Base-by-base conservation (phyloP, 2,113 vertebrate genomes). In the Oxyruncus cristatus region DNA sequence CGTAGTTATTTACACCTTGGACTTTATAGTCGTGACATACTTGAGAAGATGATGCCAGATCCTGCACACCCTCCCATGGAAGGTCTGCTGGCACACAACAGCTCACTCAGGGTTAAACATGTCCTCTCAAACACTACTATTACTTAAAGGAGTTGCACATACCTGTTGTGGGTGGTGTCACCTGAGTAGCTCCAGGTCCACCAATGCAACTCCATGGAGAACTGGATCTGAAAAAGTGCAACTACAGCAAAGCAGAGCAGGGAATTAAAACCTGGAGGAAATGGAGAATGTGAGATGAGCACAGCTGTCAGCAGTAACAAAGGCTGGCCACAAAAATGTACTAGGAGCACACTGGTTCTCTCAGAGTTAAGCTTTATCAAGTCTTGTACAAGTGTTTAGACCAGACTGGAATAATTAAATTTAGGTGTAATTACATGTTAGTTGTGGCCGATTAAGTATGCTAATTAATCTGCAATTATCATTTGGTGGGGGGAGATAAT, bases 391-490 rank as follows among this genome's bases (percentile, higher is more conserved):
- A 77, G 61, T 86, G 85, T 59, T 94, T 81, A 83, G 72, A 83
- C 37, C 47, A 80, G 72, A 61, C 56, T 72, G 82, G 44, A 91
- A 78, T 92, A 96, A 95, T 91, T 92, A 88, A 80, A 94, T 95
- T 59, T 74, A 84, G 44, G 52, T 78, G 56, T 92, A 96, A 94
- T 96, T 89, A 91, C 47, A 56, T 27, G n/a, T 75, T 93, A 86
- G 61, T 84, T 90, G 68, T 88, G 83, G 72, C 79, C 91, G 82
- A 96, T 93, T 95, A 93, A 84, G 37, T 67, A 84, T 81, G 88
- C 46, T 84, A 91, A 95, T 92, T 92, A 84, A 84, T 52, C 65
- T 61, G 56, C 56, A 92, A 30, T 90, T 93, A 94, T 89, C 35
- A 59, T 94, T 94, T 75, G 52, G 42, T 92, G 37, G 35, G 50